Percentiles rank a stretch among this genome's conserved stretches.
Conservation (phyloP, 1,140 invertebrate genomes). For the Paraescarpia echinospica region DNA sequence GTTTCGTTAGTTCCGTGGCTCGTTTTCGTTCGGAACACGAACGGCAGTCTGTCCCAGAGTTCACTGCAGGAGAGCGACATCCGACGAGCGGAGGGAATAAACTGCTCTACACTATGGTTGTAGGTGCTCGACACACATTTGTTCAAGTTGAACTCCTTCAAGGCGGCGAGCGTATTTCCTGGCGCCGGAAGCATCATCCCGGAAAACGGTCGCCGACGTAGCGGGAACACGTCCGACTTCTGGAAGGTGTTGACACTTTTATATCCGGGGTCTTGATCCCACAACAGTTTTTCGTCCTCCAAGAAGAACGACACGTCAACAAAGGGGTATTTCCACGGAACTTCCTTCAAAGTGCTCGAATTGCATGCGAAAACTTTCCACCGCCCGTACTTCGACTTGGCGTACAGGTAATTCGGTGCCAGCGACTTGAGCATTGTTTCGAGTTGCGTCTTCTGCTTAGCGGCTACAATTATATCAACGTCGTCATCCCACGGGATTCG, state of each 20-base stretch:
- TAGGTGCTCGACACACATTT: neutral
- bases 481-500: constrained; percentile 53
- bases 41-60: neutral
- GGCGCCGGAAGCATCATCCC: neutral
- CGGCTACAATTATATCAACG: constrained; percentile 42
- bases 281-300: neutral
- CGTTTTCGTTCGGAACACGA: neutral
- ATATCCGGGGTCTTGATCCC: neutral
- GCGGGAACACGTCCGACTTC: neutral
- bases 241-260: neutral
- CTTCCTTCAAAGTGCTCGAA: neutral
- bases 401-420: neutral
- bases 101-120: neutral
- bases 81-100: neutral
- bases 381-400: neutral
- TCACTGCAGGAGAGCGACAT: neutral
- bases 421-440: neutral
- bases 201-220: neutral
- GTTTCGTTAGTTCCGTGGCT: constrained; percentile 3
- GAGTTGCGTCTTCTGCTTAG: constrained; percentile 27
- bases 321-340: constrained; percentile 8
- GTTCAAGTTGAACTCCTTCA: neutral
- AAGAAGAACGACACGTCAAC: constrained; percentile 5
- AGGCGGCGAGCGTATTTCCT: neutral
- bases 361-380: neutral